Evolutionary conservation across 1,140 invertebrate genomes (phyloP).

Genomic region (Cotesia typhae): DNA sequence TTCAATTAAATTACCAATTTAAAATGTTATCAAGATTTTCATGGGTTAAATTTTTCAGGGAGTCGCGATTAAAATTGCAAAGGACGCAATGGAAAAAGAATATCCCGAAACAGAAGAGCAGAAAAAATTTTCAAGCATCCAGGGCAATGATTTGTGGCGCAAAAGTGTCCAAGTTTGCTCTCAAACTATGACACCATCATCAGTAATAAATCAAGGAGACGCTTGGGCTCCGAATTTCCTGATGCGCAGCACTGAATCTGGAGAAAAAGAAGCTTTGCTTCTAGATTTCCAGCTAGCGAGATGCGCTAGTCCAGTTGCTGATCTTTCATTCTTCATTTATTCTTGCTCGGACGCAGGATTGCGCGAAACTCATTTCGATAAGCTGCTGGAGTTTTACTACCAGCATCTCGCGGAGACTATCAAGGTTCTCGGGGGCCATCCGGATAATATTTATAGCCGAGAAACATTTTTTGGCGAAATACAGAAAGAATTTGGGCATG

Average conservation of each 20-base stretch:
- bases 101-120: conserved; percentile 68
- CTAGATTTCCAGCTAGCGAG: conserved; percentile 77
- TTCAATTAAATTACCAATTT: background rate
- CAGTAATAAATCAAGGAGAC: conserved; percentile 76
- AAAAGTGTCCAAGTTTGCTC: conserved; percentile 50
- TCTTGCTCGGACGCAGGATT: conserved; percentile 70
- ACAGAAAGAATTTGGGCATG: conserved; percentile 71
- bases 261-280: conserved; percentile 65
- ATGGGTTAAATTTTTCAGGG: background rate
- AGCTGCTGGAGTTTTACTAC: conserved; percentile 69
- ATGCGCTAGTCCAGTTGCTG: conserved; percentile 69
- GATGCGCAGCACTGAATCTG: conserved; percentile 61
- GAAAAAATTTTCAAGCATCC: conserved; percentile 64
- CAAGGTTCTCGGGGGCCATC: conserved; percentile 69
- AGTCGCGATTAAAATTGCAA: conserved; percentile 56
- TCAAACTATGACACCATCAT: conserved; percentile 49
- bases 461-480: conserved; percentile 61
- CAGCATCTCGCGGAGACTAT: conserved; percentile 67
- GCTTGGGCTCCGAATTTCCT: conserved; percentile 80
- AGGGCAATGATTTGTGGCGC: conserved; percentile 47
- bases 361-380: conserved; percentile 68
- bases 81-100: conserved; percentile 72
- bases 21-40: background rate
- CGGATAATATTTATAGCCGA: conserved; percentile 69
- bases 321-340: conserved; percentile 72